A percentile compares a stretch with the other conserved stretches of the same genome.
Conservation (phyloP, 2,797 vertebrate species). For the Pachyuromys duprasi region DNA sequence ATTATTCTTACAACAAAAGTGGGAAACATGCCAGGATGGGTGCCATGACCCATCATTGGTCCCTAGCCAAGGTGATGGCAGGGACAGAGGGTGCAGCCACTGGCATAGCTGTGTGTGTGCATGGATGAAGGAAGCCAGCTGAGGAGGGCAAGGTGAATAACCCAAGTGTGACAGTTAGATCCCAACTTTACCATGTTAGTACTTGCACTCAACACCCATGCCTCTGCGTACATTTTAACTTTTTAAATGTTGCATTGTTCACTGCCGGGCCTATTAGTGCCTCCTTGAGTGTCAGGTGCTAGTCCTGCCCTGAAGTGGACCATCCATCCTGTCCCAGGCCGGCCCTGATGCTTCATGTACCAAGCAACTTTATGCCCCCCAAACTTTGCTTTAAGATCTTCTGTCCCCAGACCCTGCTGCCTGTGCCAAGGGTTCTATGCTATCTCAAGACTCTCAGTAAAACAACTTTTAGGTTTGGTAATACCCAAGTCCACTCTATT, state of each 20-base stretch:
- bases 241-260: not conserved
- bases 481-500: not conserved
- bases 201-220: not conserved
- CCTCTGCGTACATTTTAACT: not conserved
- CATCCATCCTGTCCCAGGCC: fast-evolving
- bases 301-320: too few species aligned
- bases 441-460: not conserved
- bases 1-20: not conserved
- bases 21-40: not conserved
- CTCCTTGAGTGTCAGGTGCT: not conserved
- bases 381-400: not conserved
- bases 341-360: not conserved
- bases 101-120: not conserved
- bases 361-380: not conserved
- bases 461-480: not conserved
- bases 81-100: not conserved
- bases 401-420: not conserved
- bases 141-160: not conserved
- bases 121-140: fast-evolving
- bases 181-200: not conserved
- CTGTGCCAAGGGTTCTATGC: not conserved
- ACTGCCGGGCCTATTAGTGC: not conserved
- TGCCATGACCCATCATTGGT: not conserved
- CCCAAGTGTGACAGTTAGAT: not conserved
- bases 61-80: too few species aligned